phyloP scores from a whole-genome alignment of 2,888 invertebrate species.

The Elysia crispata region DNA sequence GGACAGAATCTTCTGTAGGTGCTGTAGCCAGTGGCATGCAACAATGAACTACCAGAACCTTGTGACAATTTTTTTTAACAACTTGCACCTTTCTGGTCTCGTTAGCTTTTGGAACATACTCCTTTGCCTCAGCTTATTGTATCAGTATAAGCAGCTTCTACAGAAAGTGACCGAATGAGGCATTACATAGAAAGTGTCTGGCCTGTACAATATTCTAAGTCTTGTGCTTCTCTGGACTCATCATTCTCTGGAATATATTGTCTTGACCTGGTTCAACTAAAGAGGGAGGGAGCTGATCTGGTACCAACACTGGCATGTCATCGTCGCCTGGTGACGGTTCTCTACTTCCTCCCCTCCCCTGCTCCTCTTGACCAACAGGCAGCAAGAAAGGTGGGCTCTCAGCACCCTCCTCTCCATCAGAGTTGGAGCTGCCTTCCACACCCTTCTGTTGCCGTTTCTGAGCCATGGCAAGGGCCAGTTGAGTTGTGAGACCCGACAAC shows the following conservation, averaged over 20 bases:
- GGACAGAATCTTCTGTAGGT: too few species aligned
- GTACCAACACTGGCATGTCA: conserved; percentile 48
- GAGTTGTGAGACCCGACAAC: conserved; percentile 36
- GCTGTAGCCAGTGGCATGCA: too few species aligned
- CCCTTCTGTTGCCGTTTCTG: conserved; percentile 34
- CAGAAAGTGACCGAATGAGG: conserved; percentile 33
- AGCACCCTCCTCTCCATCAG: background rate
- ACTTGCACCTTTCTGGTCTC: conserved; percentile 43
- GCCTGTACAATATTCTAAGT: background rate
- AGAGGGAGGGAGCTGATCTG: conserved; percentile 42
- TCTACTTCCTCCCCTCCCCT: background rate
- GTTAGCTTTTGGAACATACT: conserved; percentile 46
- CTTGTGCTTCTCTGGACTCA: conserved; percentile 43
- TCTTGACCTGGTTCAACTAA: conserved; percentile 41
- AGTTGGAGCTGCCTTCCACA: background rate
- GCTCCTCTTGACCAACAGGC: conserved; percentile 32
- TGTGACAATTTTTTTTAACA: too few species aligned
- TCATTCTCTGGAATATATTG: conserved; percentile 47
- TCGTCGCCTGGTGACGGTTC: conserved; percentile 20
- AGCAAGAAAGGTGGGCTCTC: conserved; percentile 43
- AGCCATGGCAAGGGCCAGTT: conserved; percentile 40
- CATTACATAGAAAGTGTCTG: too few species aligned
- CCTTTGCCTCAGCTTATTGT: conserved; percentile 20
- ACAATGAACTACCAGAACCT: too few species aligned
- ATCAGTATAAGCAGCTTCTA: background rate